Percentiles rank a stretch among this genome's conserved stretches.
phyloP scores from a whole-genome alignment of 2,797 vertebrate species.

The Chrysocyon brachyurus region DNA sequence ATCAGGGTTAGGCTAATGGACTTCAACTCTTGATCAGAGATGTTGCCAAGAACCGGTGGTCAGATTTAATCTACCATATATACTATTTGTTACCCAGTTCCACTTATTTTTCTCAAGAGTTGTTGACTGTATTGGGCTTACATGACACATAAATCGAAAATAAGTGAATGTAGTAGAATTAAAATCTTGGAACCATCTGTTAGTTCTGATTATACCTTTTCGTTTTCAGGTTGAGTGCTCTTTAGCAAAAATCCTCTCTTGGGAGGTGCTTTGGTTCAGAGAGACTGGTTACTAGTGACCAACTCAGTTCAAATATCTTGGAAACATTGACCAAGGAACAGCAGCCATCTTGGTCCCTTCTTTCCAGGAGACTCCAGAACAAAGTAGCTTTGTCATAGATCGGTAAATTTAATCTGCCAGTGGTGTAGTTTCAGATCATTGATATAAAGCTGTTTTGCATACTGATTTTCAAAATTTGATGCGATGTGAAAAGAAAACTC shows the following conservation, averaged over 20 bases:
- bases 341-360: neutral
- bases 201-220: neutral
- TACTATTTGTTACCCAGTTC: neutral
- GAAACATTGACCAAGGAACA: neutral
- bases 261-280: neutral
- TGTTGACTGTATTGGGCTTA: neutral
- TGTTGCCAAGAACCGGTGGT: neutral
- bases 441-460: neutral
- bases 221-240: neutral
- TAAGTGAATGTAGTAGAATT: neutral
- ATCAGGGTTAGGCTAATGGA: neutral
- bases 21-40: neutral
- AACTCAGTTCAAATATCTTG: neutral
- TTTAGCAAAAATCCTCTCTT: neutral
- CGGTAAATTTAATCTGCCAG: neutral
- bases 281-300: neutral
- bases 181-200: neutral
- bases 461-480: neutral
- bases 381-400: neutral
- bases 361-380: neutral
- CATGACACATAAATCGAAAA: neutral
- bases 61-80: neutral
- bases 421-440: neutral
- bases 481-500: neutral
- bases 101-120: neutral